Percentiles rank a stretch among this genome's conserved stretches.
Evolutionary conservation across 2,888 invertebrate species (phyloP).

Genomic region (Ligdia adustata): DNA sequence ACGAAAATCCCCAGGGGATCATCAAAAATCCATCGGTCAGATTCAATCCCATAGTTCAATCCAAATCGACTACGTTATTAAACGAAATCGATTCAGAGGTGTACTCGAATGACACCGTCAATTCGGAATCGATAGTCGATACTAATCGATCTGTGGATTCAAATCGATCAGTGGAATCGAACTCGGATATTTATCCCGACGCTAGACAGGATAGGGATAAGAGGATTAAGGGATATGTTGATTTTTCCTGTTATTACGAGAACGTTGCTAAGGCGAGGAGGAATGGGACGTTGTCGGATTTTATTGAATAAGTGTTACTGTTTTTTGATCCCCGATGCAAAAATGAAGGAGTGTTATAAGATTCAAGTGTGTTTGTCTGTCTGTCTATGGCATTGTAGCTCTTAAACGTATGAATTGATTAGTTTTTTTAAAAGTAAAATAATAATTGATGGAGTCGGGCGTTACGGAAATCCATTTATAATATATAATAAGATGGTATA

Average conservation of each 20-base stretch:
- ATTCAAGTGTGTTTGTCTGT: no score
- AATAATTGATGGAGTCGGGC: no score
- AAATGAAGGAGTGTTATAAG: no score
- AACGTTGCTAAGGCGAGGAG: conserved; percentile 87
- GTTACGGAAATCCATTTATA: no score
- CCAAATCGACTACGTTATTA: conserved; percentile 71
- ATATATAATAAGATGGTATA: no score
- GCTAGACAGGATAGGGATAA: conserved; percentile 84
- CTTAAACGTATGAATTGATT: no score
- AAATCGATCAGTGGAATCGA: conserved; percentile 70
- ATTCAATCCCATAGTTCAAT: conserved; percentile 86
- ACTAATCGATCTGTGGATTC: conserved; percentile 72
- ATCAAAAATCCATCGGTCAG: conserved; percentile 82
- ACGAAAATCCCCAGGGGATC: conserved; percentile 46
- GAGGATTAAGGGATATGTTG: conserved; percentile 91
- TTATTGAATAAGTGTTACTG: conserved; percentile 67
- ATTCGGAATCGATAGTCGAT: conserved; percentile 64
- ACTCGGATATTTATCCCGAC: conserved; percentile 70
- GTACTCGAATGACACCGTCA: conserved; percentile 60
- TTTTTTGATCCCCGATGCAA: no score
- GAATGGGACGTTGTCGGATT: conserved; percentile 87
- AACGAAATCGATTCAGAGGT: conserved; percentile 74
- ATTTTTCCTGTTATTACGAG: conserved; percentile 91
- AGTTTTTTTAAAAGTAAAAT: no score
- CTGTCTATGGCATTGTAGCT: no score